Percentiles rank a stretch among this genome's conserved stretches.
phyloP scores from a whole-genome alignment of 1,140 invertebrate species.

The Caenorhabditis latens region DNA sequence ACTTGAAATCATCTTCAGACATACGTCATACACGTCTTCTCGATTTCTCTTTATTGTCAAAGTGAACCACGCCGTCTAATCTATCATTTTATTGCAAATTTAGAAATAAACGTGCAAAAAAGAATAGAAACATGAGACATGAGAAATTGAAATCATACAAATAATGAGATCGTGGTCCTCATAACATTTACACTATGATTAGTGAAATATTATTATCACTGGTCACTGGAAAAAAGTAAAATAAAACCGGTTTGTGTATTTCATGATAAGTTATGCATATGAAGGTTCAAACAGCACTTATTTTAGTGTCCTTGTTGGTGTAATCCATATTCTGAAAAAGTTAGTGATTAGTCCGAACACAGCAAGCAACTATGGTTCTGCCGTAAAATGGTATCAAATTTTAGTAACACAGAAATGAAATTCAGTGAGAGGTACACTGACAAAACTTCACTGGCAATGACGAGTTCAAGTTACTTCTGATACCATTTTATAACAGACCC shows the following conservation, averaged over 20 bases:
- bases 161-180: conserved; percentile 3
- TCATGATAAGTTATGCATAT: no score
- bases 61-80: background rate
- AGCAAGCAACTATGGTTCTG: no score
- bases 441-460: no score
- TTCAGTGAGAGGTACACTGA: no score
- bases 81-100: background rate
- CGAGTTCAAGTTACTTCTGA: no score
- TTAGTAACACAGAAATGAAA: no score
- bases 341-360: background rate
- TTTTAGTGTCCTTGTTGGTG: conserved; percentile 38
- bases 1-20: conserved; percentile 35
- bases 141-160: background rate
- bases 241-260: background rate
- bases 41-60: background rate
- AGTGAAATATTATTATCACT: no score
- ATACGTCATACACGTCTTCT: background rate
- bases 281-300: conserved; percentile 60
- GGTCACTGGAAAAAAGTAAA: background rate
- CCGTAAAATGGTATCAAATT: no score
- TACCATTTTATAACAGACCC: no score
- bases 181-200: background rate
- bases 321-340: conserved; percentile 53
- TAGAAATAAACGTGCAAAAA: no score
- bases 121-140: no score